phyloP scores from a whole-genome alignment of 2,888 invertebrate genomes.

The Ichneumoninae sp. region DNA sequence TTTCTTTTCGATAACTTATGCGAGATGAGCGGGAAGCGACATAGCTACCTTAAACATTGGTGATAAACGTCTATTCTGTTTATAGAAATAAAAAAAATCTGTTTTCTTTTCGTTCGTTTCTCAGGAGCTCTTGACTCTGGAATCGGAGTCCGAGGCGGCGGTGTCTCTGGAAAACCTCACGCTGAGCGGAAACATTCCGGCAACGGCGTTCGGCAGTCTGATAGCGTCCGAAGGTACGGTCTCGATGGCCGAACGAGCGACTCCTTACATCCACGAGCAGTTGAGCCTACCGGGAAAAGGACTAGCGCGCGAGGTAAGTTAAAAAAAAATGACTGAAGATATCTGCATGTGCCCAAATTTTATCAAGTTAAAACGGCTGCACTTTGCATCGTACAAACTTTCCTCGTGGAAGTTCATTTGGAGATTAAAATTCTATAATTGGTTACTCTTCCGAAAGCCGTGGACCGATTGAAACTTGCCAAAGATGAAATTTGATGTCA shows the following conservation, averaged over 20 bases:
- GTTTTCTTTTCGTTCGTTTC: constrained; percentile 31
- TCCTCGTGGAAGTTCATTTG: too few species aligned
- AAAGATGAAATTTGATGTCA: too few species aligned
- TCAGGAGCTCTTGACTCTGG: constrained; percentile 85
- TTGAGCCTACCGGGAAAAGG: constrained; percentile 83
- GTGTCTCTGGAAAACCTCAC: constrained; percentile 81
- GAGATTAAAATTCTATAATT: too few species aligned
- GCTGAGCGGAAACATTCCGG: constrained; percentile 79
- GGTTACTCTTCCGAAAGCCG: too few species aligned
- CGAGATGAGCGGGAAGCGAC: too few species aligned
- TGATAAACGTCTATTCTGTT: background rate
- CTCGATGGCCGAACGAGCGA: constrained; percentile 73
- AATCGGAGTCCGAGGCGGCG: constrained; percentile 83
- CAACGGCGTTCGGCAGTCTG: constrained; percentile 85
- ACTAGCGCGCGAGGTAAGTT: constrained; percentile 85
- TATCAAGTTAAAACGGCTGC: too few species aligned
- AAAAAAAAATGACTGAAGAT: background rate
- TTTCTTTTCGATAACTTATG: too few species aligned
- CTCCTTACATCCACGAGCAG: constrained; percentile 79
- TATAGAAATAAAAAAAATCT: background rate
- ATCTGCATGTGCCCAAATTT: too few species aligned
- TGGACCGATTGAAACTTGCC: too few species aligned
- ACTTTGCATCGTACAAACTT: too few species aligned
- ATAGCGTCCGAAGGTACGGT: constrained; percentile 81
- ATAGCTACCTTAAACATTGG: too few species aligned